These are phyloP conservation scores for Phalera bucephala DNA, from an alignment of 2,888 invertebrate genomes.

Conservation along the genomic window DNA sequence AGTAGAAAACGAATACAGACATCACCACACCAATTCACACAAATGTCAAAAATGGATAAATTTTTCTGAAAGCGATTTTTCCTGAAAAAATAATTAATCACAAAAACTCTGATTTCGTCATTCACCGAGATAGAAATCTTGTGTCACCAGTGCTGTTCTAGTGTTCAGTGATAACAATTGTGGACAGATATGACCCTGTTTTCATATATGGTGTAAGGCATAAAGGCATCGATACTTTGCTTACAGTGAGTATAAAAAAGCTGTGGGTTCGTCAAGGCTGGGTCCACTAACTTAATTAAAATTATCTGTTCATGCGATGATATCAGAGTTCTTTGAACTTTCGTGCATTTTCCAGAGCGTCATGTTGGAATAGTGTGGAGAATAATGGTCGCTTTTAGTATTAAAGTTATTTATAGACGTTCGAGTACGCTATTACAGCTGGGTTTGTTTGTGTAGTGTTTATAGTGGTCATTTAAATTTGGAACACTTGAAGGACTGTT, in stretches of 20 bases:
- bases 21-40: constrained; percentile 6
- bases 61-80: constrained; percentile 37
- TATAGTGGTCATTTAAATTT: constrained; percentile 33
- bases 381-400: constrained; percentile 47
- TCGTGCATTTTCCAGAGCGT: constrained; percentile 39
- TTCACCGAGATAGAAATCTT: constrained; percentile 32
- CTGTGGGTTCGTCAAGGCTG: constrained; percentile 35
- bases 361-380: constrained; percentile 22
- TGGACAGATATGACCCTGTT: constrained; percentile 33
- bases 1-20: neutral
- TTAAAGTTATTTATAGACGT: constrained; percentile 68
- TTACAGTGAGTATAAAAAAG: constrained; percentile 33
- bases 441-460: constrained; percentile 55
- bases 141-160: constrained; percentile 28
- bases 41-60: constrained; percentile 42
- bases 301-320: constrained; percentile 61
- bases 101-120: constrained; percentile 35
- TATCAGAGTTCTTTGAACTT: constrained; percentile 66
- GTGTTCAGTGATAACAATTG: constrained; percentile 39
- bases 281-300: constrained; percentile 45
- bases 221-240: constrained; percentile 35
- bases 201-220: constrained; percentile 31
- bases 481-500: constrained; percentile 17
- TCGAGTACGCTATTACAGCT: constrained; percentile 48
- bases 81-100: constrained; percentile 50